Percentiles rank a stretch among this genome's conserved stretches.
Evolutionary conservation across 2,113 vertebrate genomes (phyloP).

Genomic region (Lasiurus borealis): DNA sequence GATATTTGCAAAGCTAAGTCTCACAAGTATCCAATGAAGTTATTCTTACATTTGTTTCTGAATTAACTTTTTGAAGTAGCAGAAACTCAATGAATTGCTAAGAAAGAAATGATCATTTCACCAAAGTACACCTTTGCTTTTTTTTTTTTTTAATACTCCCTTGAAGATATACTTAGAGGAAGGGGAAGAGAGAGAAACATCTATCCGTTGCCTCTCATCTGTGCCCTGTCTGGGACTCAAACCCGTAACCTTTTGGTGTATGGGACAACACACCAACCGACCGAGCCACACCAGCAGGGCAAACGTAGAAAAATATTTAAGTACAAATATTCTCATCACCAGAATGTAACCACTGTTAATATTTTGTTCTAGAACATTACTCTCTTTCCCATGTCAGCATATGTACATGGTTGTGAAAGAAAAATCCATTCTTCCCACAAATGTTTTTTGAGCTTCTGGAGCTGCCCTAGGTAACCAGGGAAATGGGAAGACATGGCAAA

Average conservation of each 20-base stretch:
- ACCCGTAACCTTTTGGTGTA: too few relatives aligned
- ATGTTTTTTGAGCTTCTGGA: background rate
- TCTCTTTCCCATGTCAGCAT: background rate
- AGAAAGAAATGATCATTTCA: slow-evolving; percentile 20
- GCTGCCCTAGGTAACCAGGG: background rate
- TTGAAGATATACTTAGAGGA: too few relatives aligned
- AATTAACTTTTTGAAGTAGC: background rate
- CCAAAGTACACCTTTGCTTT: background rate
- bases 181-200: too few relatives aligned
- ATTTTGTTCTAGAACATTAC: background rate
- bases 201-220: too few relatives aligned
- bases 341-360: background rate
- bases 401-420: background rate
- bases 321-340: background rate
- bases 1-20: background rate
- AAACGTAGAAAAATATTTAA: background rate
- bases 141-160: background rate
- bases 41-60: slow-evolving; percentile 42
- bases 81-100: background rate
- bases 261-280: too few relatives aligned
- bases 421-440: background rate
- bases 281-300: too few relatives aligned
- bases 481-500: background rate
- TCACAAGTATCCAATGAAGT: background rate
- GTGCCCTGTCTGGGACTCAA: too few relatives aligned